Evolutionary conservation across 2,888 invertebrate species (phyloP), one percentile per base, ranked within the genome.

Genomic region (Liopterus haemorrhoidalis): DNA sequence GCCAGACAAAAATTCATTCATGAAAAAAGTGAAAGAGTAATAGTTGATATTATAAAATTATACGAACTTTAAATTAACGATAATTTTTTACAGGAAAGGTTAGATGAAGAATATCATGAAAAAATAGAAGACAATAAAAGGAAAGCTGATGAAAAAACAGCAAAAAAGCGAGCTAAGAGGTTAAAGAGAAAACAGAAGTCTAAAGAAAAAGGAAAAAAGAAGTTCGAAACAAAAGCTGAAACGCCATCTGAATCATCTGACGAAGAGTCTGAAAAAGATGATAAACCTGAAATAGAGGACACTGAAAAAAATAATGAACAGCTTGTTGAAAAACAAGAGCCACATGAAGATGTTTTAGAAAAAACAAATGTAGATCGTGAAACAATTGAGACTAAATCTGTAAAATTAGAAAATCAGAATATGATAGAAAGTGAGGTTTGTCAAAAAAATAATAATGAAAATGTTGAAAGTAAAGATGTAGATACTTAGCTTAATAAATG

Each of bases 1-100:
- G 91, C 96, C 0, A 75, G 99, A 45, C 92, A 96, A 64, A 94
- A 94, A 64, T 87, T 82, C 62, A 90, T 95, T 60, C 86, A 90
- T 60, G 88, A 91, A 59, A 86, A 87, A 69, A 87, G 86, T 57
- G 81, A 83, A 68, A 82, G 83, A 73, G 90, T 87, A 69, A 51
- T 41, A 55, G 20, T 31, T 41, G 21, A 35, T 33, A 18, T 45
- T 41, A 39, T 20, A 46, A 33, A 25, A 5, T 3, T 2, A 25
- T 4, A 5, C 12, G n/a, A 3, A 12, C n/a, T 27, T 11, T 27
- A 28, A 24, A 20, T 33, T 15, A 5, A 9, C 1, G 31, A 27
- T n/a, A 22, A 36, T 24, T 24, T 30, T 32, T 64, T 70, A 11
- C 60, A 90, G 82, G 93, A 95, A 66, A 78, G 82, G 49, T 66